Evolutionary conservation across 1,140 invertebrate species (phyloP).

Genomic region (Pissodes strobi): DNA sequence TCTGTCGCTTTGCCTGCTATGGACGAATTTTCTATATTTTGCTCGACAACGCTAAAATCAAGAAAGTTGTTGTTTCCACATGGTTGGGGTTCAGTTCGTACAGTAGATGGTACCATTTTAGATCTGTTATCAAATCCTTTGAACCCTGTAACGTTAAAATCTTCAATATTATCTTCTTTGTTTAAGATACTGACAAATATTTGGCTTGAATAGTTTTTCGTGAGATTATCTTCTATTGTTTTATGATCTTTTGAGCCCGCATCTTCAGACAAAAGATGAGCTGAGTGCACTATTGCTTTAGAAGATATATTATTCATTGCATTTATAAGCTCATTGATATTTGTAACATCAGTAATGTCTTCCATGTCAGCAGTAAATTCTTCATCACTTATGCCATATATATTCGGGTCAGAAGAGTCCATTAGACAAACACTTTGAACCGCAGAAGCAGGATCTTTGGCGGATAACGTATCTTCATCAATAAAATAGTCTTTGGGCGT

Average conservation of each 20-base stretch:
- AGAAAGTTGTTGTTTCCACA: background rate
- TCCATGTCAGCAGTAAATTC: background rate
- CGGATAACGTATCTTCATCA: background rate
- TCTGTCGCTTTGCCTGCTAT: too few relatives aligned
- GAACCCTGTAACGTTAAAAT: constrained; percentile 1
- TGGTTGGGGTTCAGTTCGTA: background rate
- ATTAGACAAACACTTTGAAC: too few relatives aligned
- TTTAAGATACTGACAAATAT: background rate
- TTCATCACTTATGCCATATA: background rate
- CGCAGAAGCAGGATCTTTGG: background rate
- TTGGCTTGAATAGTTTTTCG: too few relatives aligned
- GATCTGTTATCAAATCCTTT: constrained; percentile 7
- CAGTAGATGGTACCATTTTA: background rate
- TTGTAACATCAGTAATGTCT: constrained; percentile 1
- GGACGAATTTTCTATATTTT: too few relatives aligned
- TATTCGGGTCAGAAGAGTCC: background rate
- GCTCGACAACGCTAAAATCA: background rate
- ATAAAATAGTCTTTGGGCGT: background rate
- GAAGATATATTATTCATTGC: too few relatives aligned
- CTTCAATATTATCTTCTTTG: background rate
- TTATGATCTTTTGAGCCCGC: too few relatives aligned
- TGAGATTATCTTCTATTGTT: too few relatives aligned
- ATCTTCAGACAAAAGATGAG: too few relatives aligned
- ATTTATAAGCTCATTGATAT: background rate
- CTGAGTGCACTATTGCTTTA: too few relatives aligned